phyloP scores from a whole-genome alignment of 2,113 vertebrate species.

The Cyanoderma ruficeps region DNA sequence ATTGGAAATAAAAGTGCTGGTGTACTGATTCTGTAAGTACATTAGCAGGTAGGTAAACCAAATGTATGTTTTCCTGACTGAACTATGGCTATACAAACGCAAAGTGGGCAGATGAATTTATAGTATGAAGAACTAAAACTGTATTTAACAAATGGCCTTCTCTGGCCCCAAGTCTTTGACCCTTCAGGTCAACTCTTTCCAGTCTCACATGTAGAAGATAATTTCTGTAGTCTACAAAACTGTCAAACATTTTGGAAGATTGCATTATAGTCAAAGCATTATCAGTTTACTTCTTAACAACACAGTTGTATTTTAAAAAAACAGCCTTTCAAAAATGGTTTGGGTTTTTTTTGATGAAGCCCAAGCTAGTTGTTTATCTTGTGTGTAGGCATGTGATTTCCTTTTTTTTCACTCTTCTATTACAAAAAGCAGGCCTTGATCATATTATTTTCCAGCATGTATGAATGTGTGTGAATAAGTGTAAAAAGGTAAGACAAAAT shows the following conservation, averaged over 20 bases:
- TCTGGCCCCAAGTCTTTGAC: background rate
- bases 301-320: background rate
- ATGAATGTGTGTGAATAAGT: background rate
- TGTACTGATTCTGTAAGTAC: background rate
- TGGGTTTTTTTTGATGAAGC: background rate
- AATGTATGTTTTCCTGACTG: background rate
- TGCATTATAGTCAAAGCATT: background rate
- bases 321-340: background rate
- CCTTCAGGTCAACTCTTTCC: background rate
- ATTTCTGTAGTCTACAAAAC: background rate
- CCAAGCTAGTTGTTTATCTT: background rate
- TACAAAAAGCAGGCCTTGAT: background rate
- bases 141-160: background rate
- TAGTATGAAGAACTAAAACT: background rate
- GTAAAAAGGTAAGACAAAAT: background rate
- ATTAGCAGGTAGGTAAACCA: background rate
- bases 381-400: fast-evolving
- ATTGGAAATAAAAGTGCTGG: background rate
- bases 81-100: background rate
- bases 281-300: background rate
- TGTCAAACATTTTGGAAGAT: background rate
- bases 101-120: background rate
- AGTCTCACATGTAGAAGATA: background rate
- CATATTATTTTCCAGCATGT: fast-evolving
- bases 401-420: background rate